Conservation (phyloP, 2,113 vertebrate genomes). For the Crotalus tigris region DNA sequence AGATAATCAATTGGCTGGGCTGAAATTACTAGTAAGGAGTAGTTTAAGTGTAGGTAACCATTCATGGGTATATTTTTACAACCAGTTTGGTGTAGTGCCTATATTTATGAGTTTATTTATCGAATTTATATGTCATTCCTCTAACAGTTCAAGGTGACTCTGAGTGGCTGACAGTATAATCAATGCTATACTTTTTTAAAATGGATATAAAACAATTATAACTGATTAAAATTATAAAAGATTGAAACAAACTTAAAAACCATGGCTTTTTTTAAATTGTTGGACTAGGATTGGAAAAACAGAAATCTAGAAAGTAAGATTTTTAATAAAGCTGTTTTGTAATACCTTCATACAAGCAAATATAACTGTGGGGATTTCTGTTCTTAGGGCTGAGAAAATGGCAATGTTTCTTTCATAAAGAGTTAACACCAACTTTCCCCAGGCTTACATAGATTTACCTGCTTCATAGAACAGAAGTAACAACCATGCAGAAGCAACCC, state of each 20-base stretch:
- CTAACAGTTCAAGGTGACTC: no score
- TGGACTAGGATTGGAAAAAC: background rate
- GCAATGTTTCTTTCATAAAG: slow-evolving; percentile 26
- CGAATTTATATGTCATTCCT: no score
- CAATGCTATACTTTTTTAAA: no score
- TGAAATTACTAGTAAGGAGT: background rate
- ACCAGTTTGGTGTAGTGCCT: background rate
- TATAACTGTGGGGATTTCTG: background rate
- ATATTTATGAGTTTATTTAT: background rate
- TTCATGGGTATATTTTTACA: background rate
- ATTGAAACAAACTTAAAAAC: background rate
- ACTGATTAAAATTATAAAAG: background rate
- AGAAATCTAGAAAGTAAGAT: background rate
- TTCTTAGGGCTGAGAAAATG: background rate
- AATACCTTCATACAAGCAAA: background rate
- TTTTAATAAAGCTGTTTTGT: background rate
- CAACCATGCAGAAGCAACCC: background rate
- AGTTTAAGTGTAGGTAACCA: background rate
- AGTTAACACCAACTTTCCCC: slow-evolving; percentile 11
- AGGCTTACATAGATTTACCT: background rate
- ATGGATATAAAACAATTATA: no score
- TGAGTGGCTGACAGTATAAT: no score
- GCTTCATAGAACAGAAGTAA: background rate
- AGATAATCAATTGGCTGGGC: background rate
- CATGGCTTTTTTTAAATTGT: background rate